A percentile compares a stretch with the other conserved stretches of the same genome.
phyloP scores from a whole-genome alignment of 2,113 vertebrate species.

The Petromus typicus region DNA sequence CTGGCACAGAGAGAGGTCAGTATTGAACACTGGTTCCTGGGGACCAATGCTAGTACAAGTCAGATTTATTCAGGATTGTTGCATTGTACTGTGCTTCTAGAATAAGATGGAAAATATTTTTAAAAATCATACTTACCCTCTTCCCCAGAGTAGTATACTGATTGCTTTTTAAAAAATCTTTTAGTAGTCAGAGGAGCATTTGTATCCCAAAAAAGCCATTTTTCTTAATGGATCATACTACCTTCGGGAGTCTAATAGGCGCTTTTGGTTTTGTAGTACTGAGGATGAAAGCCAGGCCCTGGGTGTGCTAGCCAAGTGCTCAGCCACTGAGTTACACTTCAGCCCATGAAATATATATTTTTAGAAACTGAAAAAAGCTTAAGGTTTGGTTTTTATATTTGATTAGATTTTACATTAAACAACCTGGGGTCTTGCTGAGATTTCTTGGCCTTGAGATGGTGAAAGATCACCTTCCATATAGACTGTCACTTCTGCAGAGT shows the following conservation, averaged over 20 bases:
- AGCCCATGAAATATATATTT: not conserved
- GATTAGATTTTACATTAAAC: not conserved
- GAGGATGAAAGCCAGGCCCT: not conserved
- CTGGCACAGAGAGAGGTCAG: constrained; percentile 97
- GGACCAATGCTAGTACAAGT: not conserved
- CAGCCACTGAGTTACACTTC: not conserved
- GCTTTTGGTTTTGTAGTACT: not conserved
- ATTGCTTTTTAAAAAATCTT: not conserved
- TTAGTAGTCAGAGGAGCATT: not conserved
- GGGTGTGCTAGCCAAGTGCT: not conserved
- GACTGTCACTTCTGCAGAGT: not conserved
- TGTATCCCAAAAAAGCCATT: not conserved
- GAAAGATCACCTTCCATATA: constrained; percentile 39
- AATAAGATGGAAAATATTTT: not conserved
- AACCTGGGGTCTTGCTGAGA: not conserved
- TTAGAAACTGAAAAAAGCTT: constrained; percentile 27
- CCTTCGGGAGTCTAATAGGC: not conserved
- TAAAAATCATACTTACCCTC: not conserved
- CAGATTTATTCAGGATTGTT: constrained; percentile 19
- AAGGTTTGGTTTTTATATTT: constrained; percentile 44
- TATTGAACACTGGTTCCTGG: not conserved
- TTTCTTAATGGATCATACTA: constrained; percentile 6
- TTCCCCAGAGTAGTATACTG: not conserved
- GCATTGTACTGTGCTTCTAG: not conserved
- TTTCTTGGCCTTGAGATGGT: constrained; percentile 34